Evolutionary conservation across 2,113 vertebrate species (phyloP).

Genomic region (Motacilla alba): DNA sequence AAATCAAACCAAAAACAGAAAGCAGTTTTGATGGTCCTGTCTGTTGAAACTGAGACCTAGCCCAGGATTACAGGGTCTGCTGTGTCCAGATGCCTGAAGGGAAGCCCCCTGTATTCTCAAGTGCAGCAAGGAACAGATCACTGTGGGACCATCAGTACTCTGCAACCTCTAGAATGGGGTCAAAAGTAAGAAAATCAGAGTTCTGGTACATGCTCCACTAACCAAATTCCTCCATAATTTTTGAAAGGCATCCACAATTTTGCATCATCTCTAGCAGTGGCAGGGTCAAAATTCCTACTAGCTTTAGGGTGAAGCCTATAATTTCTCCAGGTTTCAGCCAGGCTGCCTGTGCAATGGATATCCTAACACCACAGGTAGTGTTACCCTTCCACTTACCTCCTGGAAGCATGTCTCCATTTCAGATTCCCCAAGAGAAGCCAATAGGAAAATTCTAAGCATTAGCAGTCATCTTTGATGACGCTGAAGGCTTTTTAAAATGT

Average conservation of each 20-base stretch:
- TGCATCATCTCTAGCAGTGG: not conserved
- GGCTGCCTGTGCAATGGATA: not conserved
- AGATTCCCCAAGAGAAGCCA: not conserved
- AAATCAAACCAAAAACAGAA: not conserved
- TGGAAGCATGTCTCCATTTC: not conserved
- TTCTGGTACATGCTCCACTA: not conserved
- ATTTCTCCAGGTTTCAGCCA: not conserved
- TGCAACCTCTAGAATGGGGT: not conserved
- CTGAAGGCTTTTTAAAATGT: not conserved
- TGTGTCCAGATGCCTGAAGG: not conserved
- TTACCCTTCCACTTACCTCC: fast-evolving
- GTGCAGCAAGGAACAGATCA: not conserved
- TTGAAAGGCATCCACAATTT: not conserved
- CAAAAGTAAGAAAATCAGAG: not conserved
- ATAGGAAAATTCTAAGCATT: not conserved
- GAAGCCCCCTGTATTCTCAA: not conserved
- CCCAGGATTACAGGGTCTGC: fast-evolving
- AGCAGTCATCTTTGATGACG: not conserved
- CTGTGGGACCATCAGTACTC: not conserved
- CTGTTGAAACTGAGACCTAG: not conserved
- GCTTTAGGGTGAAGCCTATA: not conserved
- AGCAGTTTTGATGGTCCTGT: not conserved
- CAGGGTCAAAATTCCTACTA: not conserved
- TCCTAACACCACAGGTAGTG: fast-evolving
- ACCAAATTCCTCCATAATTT: not conserved